Conservation (phyloP, 2,113 vertebrate genomes). For the Dolichotis patagonum region DNA sequence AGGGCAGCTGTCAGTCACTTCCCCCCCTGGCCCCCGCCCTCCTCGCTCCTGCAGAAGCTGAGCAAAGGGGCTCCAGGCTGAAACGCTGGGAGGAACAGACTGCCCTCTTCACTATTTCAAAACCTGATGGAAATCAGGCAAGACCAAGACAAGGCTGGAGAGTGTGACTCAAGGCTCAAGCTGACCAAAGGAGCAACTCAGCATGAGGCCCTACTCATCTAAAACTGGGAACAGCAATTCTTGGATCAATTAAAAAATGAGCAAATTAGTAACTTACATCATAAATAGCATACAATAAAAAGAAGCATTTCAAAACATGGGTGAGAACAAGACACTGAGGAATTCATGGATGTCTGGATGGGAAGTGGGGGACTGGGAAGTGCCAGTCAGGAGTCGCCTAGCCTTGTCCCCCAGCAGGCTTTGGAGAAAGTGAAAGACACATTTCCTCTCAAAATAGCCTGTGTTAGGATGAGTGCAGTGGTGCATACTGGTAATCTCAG, state of each 20-base stretch:
- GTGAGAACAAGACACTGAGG: neutral
- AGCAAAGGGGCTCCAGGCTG: neutral
- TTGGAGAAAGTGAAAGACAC: neutral
- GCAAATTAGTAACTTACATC: neutral
- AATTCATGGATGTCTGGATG: neutral
- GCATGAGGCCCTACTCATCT: neutral
- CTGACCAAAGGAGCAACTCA: neutral
- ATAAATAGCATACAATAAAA: neutral
- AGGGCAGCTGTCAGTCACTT: neutral
- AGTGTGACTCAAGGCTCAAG: neutral
- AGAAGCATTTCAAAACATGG: neutral
- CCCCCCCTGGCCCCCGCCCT: neutral
- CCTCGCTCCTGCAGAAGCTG: neutral
- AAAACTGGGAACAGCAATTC: conserved; percentile 16
- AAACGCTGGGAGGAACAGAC: neutral
- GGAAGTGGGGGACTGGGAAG: neutral
- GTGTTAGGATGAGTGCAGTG: too few species aligned
- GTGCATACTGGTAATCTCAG: too few species aligned
- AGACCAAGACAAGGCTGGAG: neutral
- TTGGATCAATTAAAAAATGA: neutral
- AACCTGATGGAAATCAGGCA: neutral
- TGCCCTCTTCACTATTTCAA: neutral
- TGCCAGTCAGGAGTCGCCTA: neutral
- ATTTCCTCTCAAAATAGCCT: neutral
- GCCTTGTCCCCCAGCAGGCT: neutral